Evolutionary conservation across 2,113 vertebrate genomes (phyloP).

Genomic region (Balaeniceps rex): DNA sequence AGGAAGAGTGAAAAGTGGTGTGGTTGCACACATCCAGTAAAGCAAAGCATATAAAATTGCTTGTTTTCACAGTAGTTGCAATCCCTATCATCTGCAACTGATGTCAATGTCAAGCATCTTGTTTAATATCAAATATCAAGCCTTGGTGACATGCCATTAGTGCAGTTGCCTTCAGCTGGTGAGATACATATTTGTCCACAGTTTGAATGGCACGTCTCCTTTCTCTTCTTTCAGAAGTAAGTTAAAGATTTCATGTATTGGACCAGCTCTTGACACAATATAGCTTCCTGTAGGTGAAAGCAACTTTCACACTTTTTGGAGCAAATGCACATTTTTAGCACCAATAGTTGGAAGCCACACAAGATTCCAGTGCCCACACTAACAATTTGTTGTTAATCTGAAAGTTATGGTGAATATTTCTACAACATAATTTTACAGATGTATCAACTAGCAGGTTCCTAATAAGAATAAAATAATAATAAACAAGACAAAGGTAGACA

Average conservation of each 20-base stretch:
- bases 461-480: background rate
- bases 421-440: background rate
- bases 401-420: background rate
- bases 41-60: background rate
- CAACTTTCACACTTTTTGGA: background rate
- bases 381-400: background rate
- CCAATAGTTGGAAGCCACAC: background rate
- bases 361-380: background rate
- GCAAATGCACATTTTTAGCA: background rate
- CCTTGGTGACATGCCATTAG: background rate
- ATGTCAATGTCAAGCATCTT: background rate
- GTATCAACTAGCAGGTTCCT: background rate
- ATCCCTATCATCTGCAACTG: background rate
- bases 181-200: background rate
- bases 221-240: background rate
- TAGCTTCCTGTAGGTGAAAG: background rate
- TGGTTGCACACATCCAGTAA: background rate
- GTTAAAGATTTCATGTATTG: background rate
- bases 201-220: background rate
- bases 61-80: background rate
- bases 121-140: background rate
- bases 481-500: background rate
- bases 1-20: background rate
- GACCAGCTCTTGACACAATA: background rate
- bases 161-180: background rate